Base-by-base conservation (phyloP, 1,140 invertebrate species). In the Samia ricini region DNA sequence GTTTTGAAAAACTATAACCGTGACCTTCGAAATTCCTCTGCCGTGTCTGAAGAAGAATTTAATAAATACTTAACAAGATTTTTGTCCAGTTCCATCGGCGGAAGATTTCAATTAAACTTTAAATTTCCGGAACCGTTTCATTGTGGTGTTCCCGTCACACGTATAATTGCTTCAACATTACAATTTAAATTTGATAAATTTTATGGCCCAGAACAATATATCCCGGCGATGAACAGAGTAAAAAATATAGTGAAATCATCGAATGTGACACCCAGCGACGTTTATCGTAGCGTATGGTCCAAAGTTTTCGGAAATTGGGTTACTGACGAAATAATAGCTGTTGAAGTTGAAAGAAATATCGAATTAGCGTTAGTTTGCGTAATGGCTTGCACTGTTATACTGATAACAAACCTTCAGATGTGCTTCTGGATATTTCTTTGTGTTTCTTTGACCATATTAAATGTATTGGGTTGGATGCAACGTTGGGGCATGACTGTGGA, bases 401-500 rank as follows among this genome's bases (percentile, higher is more conserved):
- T 98, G 18, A 96, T 97, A 75, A 95, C 95, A n/a, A 95, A 97
- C 82, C 71, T 95, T 0, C 93, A 94, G 85, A 95, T 94, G 62
- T 96, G 94, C 89, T 91, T 94, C 64, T 95, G 95, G 93, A 96
- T 96, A 73, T 94, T 96, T 73, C 81, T 94, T 50, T 96, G 95
- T 80, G 95, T 96, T 50, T 82, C 95, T 26, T 91, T 96, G 67
- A 97, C 95, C 1, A 91, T 96, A 77, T 91, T 96, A 4, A 95
- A 96, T 82, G 95, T 97, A 33, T 94, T 95, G 65, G 97, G 96
- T 2, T 95, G 94, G 70, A 96, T 98, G 95, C 94, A 93, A 72
- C 77, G 85, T 54, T 93, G 96, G 96, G 96, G 95, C 6, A 91
- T 97, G 58, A 96, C 95, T 3, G 94, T 98, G 42, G 96, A 98